Evolutionary conservation across 2,113 vertebrate genomes (phyloP), one percentile per base, ranked within the genome.

Genomic region (Piprites chloris): DNA sequence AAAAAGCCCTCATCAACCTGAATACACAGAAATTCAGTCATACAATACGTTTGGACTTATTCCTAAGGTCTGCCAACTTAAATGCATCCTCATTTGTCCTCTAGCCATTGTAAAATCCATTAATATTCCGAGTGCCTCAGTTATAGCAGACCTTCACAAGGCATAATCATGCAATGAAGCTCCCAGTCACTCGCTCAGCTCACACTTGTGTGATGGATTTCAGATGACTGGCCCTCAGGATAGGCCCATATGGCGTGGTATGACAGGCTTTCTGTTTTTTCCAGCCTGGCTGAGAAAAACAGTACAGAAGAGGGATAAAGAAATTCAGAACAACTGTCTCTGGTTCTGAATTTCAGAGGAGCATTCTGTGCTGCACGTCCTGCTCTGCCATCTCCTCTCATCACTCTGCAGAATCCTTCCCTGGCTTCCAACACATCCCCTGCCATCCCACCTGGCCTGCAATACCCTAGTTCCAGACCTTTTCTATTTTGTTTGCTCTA

Each of bases 191-290:
- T 91, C 0, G 0, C 53, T 89, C 72, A 83, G 7, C 77, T 94
- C 81, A 62, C 41, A 33, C 73, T 89, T 94, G 22, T 4, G 73
- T 73, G 94, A 93, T 0, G 12, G 80, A 84, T 96, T 94, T 93
- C 73, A 66, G 87, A 94, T 66, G 81, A 77, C 87, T 91, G 90
- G 68, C 87, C 95, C 92, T 89, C 81, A 93, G 94, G 87, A 87
- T 77, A 94, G 59, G 68, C 49, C 68, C 81, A 81, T 87, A 91
- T 91, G 92, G 73, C 32, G 53, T 56, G n/a, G 55, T 71, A 58
- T 6, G 35, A 89, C 81, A 77, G 4, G 5, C 16, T 49, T 74
- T 63, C 58, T 87, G 69, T 71, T 58, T 89, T 59, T 72, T 85
- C 61, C 61, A 92, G 88, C 47, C 58, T 85, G 61, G 15, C 39